Evolutionary conservation across 53 echinoderm and acorn worm genomes (phyloP).

Genomic region (Zoroaster sp.): DNA sequence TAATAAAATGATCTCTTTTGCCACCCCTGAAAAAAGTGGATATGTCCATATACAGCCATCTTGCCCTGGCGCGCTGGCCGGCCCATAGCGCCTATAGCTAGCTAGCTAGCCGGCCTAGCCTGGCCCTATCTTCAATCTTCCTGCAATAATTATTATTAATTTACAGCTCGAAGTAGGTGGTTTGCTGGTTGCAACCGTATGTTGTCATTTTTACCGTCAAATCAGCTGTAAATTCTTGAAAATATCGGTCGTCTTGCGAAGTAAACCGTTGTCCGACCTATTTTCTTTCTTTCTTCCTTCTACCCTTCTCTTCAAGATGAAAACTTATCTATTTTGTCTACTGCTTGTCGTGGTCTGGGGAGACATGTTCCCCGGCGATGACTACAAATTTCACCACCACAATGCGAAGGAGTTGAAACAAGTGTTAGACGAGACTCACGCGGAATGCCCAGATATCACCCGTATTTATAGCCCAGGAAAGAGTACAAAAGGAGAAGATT

Average conservation of each 20-base stretch:
- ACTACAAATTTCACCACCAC: constrained; percentile 62
- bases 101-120: too few relatives aligned
- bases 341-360: background rate
- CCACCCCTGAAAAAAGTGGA: background rate
- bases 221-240: background rate
- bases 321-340: background rate
- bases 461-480: constrained; percentile 63
- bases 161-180: background rate
- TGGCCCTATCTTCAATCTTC: too few relatives aligned
- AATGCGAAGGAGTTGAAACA: constrained; percentile 43
- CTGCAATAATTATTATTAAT: background rate
- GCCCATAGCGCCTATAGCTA: too few relatives aligned
- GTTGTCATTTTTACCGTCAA: background rate
- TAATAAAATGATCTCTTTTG: background rate
- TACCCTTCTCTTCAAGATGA: constrained; percentile 37
- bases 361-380: constrained; percentile 58
- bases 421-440: constrained; percentile 55
- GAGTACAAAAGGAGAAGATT: constrained; percentile 41
- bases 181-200: background rate
- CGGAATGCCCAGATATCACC: constrained; percentile 68
- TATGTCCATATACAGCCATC: background rate
- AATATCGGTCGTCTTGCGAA: background rate
- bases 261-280: background rate
- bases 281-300: background rate
- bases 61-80: background rate